These are phyloP conservation scores for Lerista edwardsae DNA, from an alignment of 2,797 vertebrate genomes.

Conservation along the genomic window DNA sequence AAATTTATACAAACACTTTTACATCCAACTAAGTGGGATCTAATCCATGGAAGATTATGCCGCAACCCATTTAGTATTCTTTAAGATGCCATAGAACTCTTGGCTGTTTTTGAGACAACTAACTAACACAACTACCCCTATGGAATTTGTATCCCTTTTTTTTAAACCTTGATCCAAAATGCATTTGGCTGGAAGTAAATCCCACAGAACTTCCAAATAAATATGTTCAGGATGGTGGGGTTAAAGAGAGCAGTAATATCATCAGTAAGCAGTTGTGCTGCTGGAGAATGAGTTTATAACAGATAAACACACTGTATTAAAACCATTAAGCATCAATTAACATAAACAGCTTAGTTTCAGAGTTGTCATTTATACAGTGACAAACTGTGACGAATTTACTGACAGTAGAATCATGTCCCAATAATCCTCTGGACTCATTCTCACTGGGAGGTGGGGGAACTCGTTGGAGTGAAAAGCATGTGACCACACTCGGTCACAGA, in stretches of 20 bases:
- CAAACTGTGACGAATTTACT: slow-evolving; percentile 70
- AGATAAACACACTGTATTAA: slow-evolving; percentile 59
- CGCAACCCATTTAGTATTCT: not conserved
- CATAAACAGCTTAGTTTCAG: slow-evolving; percentile 66
- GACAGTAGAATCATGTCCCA: slow-evolving; percentile 64
- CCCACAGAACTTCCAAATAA: slow-evolving; percentile 15
- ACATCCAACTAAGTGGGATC: not conserved
- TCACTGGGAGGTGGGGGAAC: slow-evolving; percentile 50
- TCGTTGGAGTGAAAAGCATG: slow-evolving; percentile 60
- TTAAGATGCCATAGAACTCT: not conserved
- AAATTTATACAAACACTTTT: not conserved
- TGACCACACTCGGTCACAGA: slow-evolving; percentile 66
- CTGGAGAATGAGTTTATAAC: slow-evolving; percentile 61
- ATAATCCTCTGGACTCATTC: slow-evolving; percentile 65
- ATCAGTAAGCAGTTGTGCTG: slow-evolving; percentile 49
- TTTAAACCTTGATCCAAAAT: slow-evolving; percentile 14
- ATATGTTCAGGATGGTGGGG: slow-evolving; percentile 1
- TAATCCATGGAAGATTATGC: not conserved
- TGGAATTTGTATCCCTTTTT: slow-evolving; percentile 27
- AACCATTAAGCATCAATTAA: slow-evolving; percentile 70
- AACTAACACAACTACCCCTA: not conserved
- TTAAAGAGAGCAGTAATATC: slow-evolving; percentile 51
- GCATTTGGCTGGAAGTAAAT: slow-evolving; percentile 22
- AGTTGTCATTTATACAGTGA: slow-evolving; percentile 66
- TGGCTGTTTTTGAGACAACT: not conserved